phyloP scores from a whole-genome alignment of 2,113 vertebrate species.

The Acanthisitta chloris region DNA sequence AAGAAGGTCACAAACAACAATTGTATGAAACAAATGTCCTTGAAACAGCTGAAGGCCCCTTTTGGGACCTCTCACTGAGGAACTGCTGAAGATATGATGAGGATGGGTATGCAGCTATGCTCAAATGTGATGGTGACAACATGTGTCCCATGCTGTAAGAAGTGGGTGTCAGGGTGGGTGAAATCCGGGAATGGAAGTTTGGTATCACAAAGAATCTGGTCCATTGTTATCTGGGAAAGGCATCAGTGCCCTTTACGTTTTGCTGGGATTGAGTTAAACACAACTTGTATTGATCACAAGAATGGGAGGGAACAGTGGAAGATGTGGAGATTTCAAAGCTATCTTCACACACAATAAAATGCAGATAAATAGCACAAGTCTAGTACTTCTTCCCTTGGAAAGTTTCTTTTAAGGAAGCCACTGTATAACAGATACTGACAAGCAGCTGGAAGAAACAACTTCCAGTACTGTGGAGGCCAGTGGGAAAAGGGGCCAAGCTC shows the following conservation, averaged over 20 bases:
- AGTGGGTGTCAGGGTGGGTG: fast-evolving
- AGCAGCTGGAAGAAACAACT: constrained; percentile 18
- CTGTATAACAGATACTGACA: constrained; percentile 31
- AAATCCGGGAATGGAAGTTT: neutral
- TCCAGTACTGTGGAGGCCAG: neutral
- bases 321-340: neutral
- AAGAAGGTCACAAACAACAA: neutral
- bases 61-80: neutral
- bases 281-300: neutral
- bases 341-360: neutral
- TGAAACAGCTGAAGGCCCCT: neutral
- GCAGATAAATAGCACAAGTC: neutral
- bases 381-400: neutral
- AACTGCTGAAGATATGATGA: fast-evolving
- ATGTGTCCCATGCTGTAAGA: fast-evolving
- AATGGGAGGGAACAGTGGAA: neutral
- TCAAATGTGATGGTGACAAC: fast-evolving
- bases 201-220: neutral
- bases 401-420: neutral
- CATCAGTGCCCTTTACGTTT: neutral
- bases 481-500: neutral
- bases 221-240: neutral
- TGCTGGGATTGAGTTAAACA: neutral
- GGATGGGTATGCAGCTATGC: fast-evolving
- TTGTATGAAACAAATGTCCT: neutral